These are phyloP conservation scores for Antheraea yamamai DNA, from an alignment of 2,888 invertebrate genomes.

Conservation along the genomic window DNA sequence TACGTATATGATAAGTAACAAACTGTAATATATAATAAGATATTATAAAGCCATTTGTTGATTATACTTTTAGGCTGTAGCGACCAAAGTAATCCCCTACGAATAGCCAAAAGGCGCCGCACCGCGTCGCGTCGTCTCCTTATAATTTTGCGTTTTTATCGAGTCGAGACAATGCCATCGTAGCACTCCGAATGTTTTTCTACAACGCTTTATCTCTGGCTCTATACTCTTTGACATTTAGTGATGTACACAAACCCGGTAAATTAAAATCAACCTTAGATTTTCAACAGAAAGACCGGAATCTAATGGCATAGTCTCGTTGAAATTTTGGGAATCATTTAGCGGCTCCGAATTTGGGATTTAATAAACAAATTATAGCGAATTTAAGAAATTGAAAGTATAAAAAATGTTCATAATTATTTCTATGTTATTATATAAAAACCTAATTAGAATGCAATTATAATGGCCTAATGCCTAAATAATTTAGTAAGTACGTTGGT, in stretches of 20 bases:
- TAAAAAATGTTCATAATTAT: constrained; percentile 32
- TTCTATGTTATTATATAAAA: constrained; percentile 16
- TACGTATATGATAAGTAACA: neutral
- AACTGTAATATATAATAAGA: too few species aligned
- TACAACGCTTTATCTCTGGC: constrained; percentile 70
- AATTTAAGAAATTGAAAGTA: constrained; percentile 52
- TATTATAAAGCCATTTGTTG: neutral
- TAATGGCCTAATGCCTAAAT: neutral
- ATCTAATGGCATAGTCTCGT: constrained; percentile 39
- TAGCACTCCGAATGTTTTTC: constrained; percentile 65
- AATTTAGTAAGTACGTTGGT: neutral
- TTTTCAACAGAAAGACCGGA: constrained; percentile 41
- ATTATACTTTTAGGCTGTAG: neutral
- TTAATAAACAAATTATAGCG: constrained; percentile 65
- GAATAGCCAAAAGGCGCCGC: constrained; percentile 37
- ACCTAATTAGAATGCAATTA: neutral
- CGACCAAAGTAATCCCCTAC: constrained; percentile 43
- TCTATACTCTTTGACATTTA: constrained; percentile 77
- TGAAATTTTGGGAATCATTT: constrained; percentile 74
- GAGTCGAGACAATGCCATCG: constrained; percentile 40
- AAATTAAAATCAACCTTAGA: constrained; percentile 57
- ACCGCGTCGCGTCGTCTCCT: constrained; percentile 33
- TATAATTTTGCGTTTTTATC: constrained; percentile 52
- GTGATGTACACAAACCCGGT: constrained; percentile 60
- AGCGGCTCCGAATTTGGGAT: constrained; percentile 69